These are phyloP conservation scores for Corapipo altera DNA, from an alignment of 2,113 vertebrate genomes.

Conservation along the genomic window DNA sequence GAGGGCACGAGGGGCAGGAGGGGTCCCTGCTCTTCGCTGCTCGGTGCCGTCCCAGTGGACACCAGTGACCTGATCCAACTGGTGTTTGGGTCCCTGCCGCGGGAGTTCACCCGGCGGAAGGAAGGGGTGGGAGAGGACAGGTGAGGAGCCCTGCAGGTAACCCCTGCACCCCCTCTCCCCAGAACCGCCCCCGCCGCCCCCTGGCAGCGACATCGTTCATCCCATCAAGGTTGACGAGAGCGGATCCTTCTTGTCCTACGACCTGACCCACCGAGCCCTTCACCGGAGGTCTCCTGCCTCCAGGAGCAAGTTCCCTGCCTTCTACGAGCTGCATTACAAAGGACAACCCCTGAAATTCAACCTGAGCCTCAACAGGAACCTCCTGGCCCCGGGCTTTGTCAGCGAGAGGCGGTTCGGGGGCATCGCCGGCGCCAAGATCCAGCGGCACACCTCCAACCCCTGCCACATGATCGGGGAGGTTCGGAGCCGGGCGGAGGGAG, in stretches of 20 bases:
- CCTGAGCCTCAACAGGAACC: slow-evolving; percentile 83
- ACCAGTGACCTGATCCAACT: not conserved
- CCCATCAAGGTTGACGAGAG: slow-evolving; percentile 84
- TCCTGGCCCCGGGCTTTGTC: slow-evolving; percentile 86
- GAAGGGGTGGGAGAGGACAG: not conserved
- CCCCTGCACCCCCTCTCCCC: rapidly evolving
- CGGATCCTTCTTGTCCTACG: slow-evolving; percentile 89
- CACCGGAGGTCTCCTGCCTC: slow-evolving; percentile 76
- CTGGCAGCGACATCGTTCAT: slow-evolving; percentile 83
- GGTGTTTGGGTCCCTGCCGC: not conserved
- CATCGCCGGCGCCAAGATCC: slow-evolving; percentile 71
- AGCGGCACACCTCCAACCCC: not conserved
- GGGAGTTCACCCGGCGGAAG: not conserved
- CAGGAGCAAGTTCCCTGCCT: slow-evolving; percentile 35
- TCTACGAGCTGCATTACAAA: slow-evolving; percentile 80
- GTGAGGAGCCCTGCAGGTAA: not conserved
- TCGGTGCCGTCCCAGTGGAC: rapidly evolving
- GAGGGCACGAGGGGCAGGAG: not conserved
- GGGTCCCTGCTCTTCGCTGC: not conserved
- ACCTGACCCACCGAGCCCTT: slow-evolving; percentile 80
- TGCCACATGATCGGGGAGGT: slow-evolving; percentile 91
- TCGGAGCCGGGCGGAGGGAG: slow-evolving; percentile 64
- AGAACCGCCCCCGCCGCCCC: not conserved
- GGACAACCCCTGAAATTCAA: slow-evolving; percentile 84
- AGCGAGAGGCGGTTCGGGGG: slow-evolving; percentile 83